Evolutionary conservation across 2,113 vertebrate genomes (phyloP).

Genomic region (Centrocercus urophasianus): DNA sequence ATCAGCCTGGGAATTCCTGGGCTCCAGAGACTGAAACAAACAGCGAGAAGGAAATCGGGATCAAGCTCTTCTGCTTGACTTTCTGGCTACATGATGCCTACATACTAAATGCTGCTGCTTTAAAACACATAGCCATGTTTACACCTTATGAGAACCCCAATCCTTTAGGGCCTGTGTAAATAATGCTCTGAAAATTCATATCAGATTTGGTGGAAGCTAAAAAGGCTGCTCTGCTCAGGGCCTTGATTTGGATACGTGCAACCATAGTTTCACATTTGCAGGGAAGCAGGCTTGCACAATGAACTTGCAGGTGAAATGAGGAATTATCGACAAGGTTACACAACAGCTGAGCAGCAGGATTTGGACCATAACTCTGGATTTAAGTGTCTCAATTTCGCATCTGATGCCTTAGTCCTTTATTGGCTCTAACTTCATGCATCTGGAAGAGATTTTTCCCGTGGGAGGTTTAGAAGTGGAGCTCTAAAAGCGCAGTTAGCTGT

Average conservation of each 20-base stretch:
- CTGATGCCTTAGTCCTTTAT: not conserved
- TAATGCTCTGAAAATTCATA: not conserved
- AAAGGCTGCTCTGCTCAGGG: not conserved
- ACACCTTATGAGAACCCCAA: not conserved
- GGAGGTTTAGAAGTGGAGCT: not conserved
- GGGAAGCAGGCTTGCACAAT: not conserved
- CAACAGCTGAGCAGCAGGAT: conserved; percentile 6
- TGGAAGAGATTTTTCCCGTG: not conserved
- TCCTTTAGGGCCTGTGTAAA: not conserved
- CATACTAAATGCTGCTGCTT: not conserved
- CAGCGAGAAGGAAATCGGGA: not conserved
- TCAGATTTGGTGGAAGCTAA: not conserved
- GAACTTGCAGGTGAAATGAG: conserved; percentile 14
- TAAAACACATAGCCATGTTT: not conserved
- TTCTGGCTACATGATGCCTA: not conserved
- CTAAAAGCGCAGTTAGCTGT: not conserved
- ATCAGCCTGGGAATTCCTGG: not conserved
- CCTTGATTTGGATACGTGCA: not conserved
- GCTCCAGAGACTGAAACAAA: not conserved
- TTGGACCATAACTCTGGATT: conserved; percentile 13
- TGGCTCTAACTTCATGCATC: not conserved
- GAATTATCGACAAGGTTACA: conserved; percentile 30
- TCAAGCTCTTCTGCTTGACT: not conserved
- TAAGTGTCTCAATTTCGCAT: conserved; percentile 14
- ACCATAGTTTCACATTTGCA: not conserved